Base-by-base conservation (phyloP, 2,888 invertebrate genomes). In the Sylvicola cinctus region DNA sequence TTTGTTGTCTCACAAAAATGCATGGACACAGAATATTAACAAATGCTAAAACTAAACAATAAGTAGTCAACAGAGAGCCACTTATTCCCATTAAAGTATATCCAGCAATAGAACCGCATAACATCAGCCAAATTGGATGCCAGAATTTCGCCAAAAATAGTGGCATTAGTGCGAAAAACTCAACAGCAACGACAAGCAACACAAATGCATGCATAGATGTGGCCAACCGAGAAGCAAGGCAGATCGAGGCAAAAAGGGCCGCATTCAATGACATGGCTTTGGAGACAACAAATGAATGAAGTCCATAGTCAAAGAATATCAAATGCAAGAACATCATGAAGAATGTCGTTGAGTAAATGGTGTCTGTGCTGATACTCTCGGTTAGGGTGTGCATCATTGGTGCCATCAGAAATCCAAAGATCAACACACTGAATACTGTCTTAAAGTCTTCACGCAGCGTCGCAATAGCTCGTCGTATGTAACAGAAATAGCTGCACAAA, bases 321-420 rank as follows among this genome's bases (percentile, higher is more conserved):
- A 96, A 62, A 62, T 96, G 93, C 2, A 83, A 58, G 1, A 83
- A 49, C 62, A 95, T 72, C 73, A 91, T 84, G 11, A 84, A 64
- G 14, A 80, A 74, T 1, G 93, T 74, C 69, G 81, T 85, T 2
- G 90, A 85, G 49, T 90, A 93, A 49, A 98, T 93, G 0, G 96
- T 93, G 50, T 98, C 95, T 0, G 95, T 95, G 49, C 91, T 91
- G 3, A 98, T 84, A 0, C 93, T 90, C 51, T 90, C 87, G 0
- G 98, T 96, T 33, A 98, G 62, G 0, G 91, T 95, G 52, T 93
- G 85, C 23, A 93, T 58, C 13, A 95, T 70, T 0, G 95, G 96
- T 0, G 93, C 88, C 38, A 93, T 64, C 35, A 88, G 66, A 48
- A 83, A 88, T 2, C 90, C 88, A 49, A 91, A 78, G 0, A 79